These are phyloP conservation scores for Mormyrus iriodes DNA, from an alignment of 2,113 vertebrate genomes.

Conservation along the genomic window DNA sequence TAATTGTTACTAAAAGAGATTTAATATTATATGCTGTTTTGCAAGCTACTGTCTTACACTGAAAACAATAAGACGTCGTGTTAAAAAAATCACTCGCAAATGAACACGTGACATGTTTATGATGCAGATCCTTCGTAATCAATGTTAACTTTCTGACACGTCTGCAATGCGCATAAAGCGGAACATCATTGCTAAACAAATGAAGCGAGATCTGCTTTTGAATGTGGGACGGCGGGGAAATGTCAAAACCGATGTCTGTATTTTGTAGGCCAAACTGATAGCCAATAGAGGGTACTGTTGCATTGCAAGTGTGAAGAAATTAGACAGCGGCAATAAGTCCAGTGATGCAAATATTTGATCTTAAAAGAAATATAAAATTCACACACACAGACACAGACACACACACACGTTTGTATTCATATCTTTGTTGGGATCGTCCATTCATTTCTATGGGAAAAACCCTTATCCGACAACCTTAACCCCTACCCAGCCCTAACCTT, in stretches of 20 bases:
- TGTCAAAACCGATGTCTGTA: background rate
- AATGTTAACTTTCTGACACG: background rate
- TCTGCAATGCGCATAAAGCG: background rate
- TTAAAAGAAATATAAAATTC: background rate
- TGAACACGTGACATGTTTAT: background rate
- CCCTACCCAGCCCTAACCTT: background rate
- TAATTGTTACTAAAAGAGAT: background rate
- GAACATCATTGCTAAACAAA: background rate
- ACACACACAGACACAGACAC: background rate
- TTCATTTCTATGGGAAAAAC: background rate
- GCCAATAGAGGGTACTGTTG: constrained; percentile 65
- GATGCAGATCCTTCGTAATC: background rate
- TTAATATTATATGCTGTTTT: background rate
- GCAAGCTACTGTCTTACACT: background rate
- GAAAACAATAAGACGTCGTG: background rate
- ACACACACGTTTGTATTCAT: background rate
- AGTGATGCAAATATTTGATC: background rate
- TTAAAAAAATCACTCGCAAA: background rate
- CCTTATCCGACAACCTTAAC: background rate
- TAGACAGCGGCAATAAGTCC: constrained; percentile 24
- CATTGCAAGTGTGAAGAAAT: constrained; percentile 43
- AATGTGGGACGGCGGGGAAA: background rate
- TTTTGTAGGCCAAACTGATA: constrained; percentile 34
- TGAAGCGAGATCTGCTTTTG: background rate
- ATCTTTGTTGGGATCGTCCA: background rate